Conservation (phyloP, 2,888 invertebrate genomes). For the Eretmocerus hayati region DNA sequence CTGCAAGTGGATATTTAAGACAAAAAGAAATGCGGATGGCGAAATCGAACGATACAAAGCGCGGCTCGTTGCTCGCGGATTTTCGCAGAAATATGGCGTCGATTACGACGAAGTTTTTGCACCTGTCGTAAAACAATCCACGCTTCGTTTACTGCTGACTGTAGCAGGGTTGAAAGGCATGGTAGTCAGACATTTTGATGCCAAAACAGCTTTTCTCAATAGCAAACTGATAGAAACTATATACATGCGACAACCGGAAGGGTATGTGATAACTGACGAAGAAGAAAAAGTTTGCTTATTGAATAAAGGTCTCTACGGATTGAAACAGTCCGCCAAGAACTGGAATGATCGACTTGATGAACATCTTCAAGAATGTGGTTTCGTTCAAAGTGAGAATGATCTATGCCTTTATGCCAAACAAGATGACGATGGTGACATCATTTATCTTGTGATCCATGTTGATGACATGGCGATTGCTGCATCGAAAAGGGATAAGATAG, state of each 20-base stretch:
- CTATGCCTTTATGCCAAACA: background rate
- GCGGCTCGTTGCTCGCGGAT: conserved; percentile 12
- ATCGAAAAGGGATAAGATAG: conserved; percentile 1
- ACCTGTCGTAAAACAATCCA: conserved; percentile 28
- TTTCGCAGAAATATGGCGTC: conserved; percentile 11
- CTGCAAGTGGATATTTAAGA: conserved; percentile 28
- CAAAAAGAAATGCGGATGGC: conserved; percentile 15
- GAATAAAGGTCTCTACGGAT: conserved; percentile 29
- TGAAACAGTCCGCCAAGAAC: conserved; percentile 19
- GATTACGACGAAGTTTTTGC: conserved; percentile 32
- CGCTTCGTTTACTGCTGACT: conserved; percentile 21
- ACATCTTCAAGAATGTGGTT: conserved; percentile 2
- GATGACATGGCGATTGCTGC: conserved; percentile 20
- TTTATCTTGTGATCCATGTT: conserved; percentile 13
- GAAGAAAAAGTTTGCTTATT: conserved; percentile 20
- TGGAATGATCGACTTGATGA: background rate
- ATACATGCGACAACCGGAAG: conserved; percentile 26
- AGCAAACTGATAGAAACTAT: conserved; percentile 24
- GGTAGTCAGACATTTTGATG: conserved; percentile 23
- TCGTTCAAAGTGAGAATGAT: conserved; percentile 4
- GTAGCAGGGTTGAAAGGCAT: conserved; percentile 19
- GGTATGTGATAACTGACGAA: conserved; percentile 8
- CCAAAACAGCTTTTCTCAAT: conserved; percentile 28
- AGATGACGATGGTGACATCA: background rate
- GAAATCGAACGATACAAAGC: conserved; percentile 24